Evolutionary conservation across 2,888 invertebrate genomes (phyloP).

Genomic region (Spodoptera exigua): DNA sequence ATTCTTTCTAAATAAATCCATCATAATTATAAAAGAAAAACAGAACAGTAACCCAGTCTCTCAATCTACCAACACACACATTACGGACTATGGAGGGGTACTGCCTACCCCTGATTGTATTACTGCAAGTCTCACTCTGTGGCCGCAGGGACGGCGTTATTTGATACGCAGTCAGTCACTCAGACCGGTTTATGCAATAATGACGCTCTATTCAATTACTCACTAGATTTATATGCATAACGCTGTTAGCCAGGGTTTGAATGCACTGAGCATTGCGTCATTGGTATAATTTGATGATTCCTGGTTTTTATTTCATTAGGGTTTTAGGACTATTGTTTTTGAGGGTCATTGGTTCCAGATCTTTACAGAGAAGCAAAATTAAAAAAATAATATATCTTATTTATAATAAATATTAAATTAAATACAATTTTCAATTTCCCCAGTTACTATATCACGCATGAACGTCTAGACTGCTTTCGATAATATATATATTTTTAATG

Average conservation of each 20-base stretch:
- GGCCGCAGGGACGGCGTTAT: slow-evolving; percentile 48
- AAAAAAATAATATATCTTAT: too few relatives aligned
- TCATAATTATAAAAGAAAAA: slow-evolving; percentile 26
- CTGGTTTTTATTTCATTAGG: too few relatives aligned
- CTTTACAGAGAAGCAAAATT: too few relatives aligned
- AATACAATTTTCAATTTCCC: too few relatives aligned
- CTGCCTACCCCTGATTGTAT: slow-evolving; percentile 48
- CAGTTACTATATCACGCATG: too few relatives aligned
- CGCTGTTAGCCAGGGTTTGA: slow-evolving; percentile 16
- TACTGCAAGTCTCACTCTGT: slow-evolving; percentile 50
- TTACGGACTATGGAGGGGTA: slow-evolving; percentile 18
- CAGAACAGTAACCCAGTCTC: slow-evolving; percentile 19
- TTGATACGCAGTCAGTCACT: slow-evolving; percentile 53
- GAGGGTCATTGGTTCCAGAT: too few relatives aligned
- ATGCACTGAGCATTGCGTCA: slow-evolving; percentile 8
- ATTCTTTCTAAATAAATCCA: too few relatives aligned
- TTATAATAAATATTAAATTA: too few relatives aligned
- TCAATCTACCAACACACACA: slow-evolving; percentile 17
- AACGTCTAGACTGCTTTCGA: too few relatives aligned
- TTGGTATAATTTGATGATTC: not conserved
- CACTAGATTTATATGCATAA: slow-evolving; percentile 32
- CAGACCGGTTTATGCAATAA: slow-evolving; percentile 52
- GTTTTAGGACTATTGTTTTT: too few relatives aligned
- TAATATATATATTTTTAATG: too few relatives aligned
- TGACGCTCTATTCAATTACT: slow-evolving; percentile 42